Evolutionary conservation across 2,888 invertebrate species (phyloP).

Genomic region (Phlogophora meticulosa): DNA sequence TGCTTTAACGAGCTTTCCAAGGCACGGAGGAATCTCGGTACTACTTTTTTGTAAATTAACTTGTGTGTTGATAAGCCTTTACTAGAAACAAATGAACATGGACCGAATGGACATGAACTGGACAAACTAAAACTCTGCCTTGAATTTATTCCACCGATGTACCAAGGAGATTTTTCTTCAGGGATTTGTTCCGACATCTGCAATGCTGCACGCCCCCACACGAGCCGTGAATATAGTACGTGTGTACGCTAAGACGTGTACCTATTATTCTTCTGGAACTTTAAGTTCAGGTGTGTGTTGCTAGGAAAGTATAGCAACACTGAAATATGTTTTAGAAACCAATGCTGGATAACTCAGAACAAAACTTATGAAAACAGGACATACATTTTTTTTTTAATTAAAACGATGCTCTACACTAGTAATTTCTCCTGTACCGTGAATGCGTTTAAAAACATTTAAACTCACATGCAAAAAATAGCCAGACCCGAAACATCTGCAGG

Average conservation of each 20-base stretch:
- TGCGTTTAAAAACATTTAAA: no score
- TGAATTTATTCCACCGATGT: constrained; percentile 39
- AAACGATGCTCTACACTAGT: no score
- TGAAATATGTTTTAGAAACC: not conserved
- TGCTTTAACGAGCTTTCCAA: no score
- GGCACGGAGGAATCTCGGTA: no score
- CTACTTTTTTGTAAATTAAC: no score
- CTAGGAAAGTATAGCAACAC: not conserved
- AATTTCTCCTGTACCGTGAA: no score
- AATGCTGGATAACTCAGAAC: not conserved
- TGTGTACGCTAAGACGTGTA: constrained; percentile 41
- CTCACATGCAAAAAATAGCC: no score
- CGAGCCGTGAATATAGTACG: constrained; percentile 45
- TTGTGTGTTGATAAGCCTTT: no score
- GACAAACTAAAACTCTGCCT: constrained; percentile 29
- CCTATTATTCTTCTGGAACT: constrained; percentile 42
- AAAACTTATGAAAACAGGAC: not conserved
- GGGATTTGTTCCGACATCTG: constrained; percentile 50
- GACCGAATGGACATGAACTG: no score
- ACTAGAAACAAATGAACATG: constrained; percentile 19
- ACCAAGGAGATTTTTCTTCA: constrained; percentile 43
- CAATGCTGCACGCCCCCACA: constrained; percentile 35
- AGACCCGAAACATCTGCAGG: no score
- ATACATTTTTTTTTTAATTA: no score
- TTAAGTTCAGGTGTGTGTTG: constrained; percentile 15